Percentiles rank a stretch among this genome's conserved stretches.
phyloP scores from a whole-genome alignment of 2,888 invertebrate genomes.

The Callyntrura guangdongensis region DNA sequence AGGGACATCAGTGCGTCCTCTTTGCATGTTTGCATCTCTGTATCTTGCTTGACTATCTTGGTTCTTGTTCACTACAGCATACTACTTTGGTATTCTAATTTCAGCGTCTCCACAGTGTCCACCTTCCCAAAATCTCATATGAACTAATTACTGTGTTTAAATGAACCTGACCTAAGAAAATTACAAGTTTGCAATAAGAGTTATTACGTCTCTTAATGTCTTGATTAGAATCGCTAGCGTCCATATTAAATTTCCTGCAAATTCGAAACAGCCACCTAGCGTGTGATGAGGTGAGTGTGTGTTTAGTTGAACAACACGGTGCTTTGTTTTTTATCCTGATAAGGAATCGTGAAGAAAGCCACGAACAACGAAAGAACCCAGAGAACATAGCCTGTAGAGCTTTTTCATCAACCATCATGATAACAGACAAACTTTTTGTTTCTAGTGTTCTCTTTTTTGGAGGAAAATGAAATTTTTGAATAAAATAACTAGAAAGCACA shows the following conservation, averaged over 20 bases:
- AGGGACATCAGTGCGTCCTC: not conserved
- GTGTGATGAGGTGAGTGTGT: too few species aligned
- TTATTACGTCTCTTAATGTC: too few species aligned
- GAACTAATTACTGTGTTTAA: conserved; percentile 30
- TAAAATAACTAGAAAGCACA: not conserved
- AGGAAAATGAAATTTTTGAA: not conserved
- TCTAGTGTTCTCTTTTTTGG: not conserved
- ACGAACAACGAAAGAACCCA: not conserved
- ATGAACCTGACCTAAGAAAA: conserved; percentile 53
- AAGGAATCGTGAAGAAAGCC: conserved; percentile 49
- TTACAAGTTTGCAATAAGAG: not conserved
- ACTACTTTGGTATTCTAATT: conserved; percentile 28
- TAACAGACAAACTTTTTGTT: not conserved
- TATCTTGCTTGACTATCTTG: conserved; percentile 57
- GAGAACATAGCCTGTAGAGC: not conserved
- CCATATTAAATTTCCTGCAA: conserved; percentile 39
- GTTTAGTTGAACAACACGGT: conserved; percentile 23
- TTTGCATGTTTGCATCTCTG: too few species aligned
- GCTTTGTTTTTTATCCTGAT: conserved; percentile 52
- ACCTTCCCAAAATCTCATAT: not conserved
- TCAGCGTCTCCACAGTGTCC: not conserved
- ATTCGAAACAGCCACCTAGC: not conserved
- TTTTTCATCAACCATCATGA: conserved; percentile 24
- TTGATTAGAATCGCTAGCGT: too few species aligned
- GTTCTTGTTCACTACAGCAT: conserved; percentile 34